Conservation (phyloP, 2,888 invertebrate genomes). For the Apotomis betuletana region DNA sequence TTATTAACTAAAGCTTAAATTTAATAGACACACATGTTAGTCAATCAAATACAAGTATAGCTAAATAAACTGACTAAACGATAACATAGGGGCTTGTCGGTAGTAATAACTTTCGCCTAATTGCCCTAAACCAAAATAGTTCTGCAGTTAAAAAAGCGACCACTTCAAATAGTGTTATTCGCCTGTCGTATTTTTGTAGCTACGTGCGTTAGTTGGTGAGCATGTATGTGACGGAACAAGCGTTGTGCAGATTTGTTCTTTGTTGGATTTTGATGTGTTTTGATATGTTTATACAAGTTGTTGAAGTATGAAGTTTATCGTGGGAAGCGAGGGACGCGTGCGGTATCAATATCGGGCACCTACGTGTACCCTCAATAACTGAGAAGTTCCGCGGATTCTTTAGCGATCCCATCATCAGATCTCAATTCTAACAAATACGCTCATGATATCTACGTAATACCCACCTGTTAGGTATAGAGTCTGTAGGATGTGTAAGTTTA, state of each 20-base stretch:
- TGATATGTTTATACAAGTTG: conserved; percentile 60
- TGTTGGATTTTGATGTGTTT: conserved; percentile 63
- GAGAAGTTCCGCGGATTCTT: too few species aligned
- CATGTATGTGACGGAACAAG: conserved; percentile 56
- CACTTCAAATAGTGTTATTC: not conserved
- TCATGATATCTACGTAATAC: too few species aligned
- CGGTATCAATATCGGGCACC: not conserved
- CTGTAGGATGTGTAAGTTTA: too few species aligned
- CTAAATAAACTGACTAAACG: conserved; percentile 27
- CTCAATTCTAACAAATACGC: too few species aligned
- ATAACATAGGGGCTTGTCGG: conserved; percentile 34
- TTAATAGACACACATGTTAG: not conserved
- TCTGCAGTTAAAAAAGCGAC: not conserved
- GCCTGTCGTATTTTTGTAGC: not conserved
- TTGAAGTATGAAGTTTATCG: conserved; percentile 47
- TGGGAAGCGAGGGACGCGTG: conserved; percentile 56
- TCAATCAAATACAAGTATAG: conserved; percentile 11
- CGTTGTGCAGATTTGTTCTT: conserved; percentile 60
- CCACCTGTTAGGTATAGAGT: too few species aligned
- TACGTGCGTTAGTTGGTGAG: conserved; percentile 13
- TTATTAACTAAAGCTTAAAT: too few species aligned
- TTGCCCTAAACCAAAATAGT: conserved; percentile 49
- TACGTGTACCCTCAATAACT: too few species aligned
- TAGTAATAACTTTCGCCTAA: conserved; percentile 55
- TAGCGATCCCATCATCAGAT: too few species aligned